Evolutionary conservation across 35 echinoderm and acorn worm species (phyloP).

Genomic region (Apostichopus parvimensis): DNA sequence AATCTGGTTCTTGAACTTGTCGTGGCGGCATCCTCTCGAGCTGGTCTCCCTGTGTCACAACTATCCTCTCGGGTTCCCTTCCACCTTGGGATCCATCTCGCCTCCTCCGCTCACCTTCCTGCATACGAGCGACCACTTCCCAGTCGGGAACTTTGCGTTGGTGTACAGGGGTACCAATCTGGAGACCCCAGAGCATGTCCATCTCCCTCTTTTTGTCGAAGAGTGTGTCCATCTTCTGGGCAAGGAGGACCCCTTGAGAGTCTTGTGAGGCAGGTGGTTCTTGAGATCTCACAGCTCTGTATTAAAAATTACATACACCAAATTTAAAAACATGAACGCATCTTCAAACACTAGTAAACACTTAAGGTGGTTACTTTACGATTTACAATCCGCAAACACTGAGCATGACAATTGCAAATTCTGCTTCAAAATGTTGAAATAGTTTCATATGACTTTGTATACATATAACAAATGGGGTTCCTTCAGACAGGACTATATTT

Average conservation of each 20-base stretch:
- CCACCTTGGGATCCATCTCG: neutral
- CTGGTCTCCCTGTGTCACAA: constrained; percentile 21
- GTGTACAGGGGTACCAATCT: constrained; percentile 21
- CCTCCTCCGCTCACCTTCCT: constrained; percentile 4
- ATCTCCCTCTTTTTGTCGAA: constrained; percentile 80
- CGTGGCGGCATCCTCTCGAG: constrained; percentile 37
- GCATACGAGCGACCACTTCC: constrained; percentile 49
- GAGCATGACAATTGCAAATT: too few relatives aligned
- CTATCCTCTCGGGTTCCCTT: constrained; percentile 49
- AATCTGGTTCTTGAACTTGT: constrained; percentile 47
- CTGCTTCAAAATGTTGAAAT: too few relatives aligned
- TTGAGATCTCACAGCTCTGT: constrained; percentile 21
- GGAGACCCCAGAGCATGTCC: constrained; percentile 76
- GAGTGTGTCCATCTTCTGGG: constrained; percentile 68
- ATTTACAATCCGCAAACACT: too few relatives aligned
- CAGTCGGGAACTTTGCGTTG: constrained; percentile 56
- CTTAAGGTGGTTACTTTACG: too few relatives aligned
- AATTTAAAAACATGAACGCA: neutral
- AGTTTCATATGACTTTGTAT: too few relatives aligned
- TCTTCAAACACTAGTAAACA: too few relatives aligned
- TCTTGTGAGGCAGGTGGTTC: constrained; percentile 29
- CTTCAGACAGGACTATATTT: too few relatives aligned
- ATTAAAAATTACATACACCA: neutral
- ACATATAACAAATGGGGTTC: too few relatives aligned
- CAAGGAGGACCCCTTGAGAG: constrained; percentile 63